A percentile compares a stretch with the other conserved stretches of the same genome.
These are phyloP conservation scores for Dicrurus megarhynchus DNA, from an alignment of 2,113 vertebrate genomes.

Conservation along the genomic window DNA sequence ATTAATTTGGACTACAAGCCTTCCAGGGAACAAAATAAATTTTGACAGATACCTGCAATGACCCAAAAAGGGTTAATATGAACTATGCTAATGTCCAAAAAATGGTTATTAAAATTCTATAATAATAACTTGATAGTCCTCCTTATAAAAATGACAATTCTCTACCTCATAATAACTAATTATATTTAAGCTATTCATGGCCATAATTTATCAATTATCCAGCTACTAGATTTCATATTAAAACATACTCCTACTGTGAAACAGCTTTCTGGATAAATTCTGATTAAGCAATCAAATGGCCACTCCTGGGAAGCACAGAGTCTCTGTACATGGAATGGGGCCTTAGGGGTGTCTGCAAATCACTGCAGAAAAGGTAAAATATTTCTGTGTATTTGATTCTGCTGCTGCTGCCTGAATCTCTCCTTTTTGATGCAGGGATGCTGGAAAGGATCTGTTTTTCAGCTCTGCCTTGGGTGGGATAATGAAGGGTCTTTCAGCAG, in stretches of 20 bases:
- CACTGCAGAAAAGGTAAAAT: neutral
- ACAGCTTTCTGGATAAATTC: neutral
- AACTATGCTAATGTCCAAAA: neutral
- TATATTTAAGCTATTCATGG: neutral
- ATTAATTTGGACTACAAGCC: neutral
- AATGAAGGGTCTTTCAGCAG: slow-evolving; percentile 12
- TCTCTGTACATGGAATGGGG: neutral
- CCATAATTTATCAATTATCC: neutral
- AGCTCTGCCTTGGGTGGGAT: slow-evolving; percentile 22
- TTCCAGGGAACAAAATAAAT: neutral
- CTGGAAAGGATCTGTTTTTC: neutral
- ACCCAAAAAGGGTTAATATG: neutral
- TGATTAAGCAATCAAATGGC: neutral
- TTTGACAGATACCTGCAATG: neutral
- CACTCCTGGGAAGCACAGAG: neutral
- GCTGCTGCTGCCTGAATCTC: neutral
- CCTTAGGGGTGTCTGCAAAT: neutral
- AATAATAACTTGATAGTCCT: neutral
- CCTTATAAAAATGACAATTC: neutral
- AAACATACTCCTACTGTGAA: neutral
- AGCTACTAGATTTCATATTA: neutral
- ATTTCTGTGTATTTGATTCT: neutral
- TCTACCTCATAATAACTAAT: neutral
- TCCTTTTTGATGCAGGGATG: neutral
- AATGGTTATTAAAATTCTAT: neutral